These are phyloP conservation scores for Pangasius krempfi DNA, from an alignment of 2,797 vertebrate species.

Conservation along the genomic window DNA sequence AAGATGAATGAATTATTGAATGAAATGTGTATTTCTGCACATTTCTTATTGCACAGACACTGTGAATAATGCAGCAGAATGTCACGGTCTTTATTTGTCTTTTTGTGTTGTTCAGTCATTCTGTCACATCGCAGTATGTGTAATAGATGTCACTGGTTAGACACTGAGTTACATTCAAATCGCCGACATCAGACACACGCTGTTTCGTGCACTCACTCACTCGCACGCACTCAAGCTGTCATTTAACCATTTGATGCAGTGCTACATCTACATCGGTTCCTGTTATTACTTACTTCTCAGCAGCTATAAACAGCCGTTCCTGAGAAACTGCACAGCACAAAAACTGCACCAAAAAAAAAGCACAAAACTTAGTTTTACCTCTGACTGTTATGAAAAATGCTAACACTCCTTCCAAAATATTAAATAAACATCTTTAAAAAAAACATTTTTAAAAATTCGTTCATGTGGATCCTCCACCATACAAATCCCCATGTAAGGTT, in stretches of 20 bases:
- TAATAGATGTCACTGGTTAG: slow-evolving; percentile 32
- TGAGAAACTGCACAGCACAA: not conserved
- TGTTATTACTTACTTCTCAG: not conserved
- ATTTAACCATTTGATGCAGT: slow-evolving; percentile 19
- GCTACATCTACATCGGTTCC: not conserved
- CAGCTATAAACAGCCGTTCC: not conserved
- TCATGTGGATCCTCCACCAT: not conserved
- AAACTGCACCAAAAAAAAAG: no score
- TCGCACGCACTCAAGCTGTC: slow-evolving; percentile 9
- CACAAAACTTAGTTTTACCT: no score
- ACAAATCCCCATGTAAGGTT: not conserved
- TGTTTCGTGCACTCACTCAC: not conserved
- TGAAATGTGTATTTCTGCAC: slow-evolving; percentile 10
- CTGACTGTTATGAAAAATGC: not conserved
- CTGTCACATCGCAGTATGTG: slow-evolving; percentile 9
- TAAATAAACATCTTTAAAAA: not conserved
- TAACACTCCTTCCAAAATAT: not conserved
- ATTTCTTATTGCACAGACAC: not conserved
- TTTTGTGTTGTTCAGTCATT: slow-evolving; percentile 28
- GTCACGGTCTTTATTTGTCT: slow-evolving; percentile 32
- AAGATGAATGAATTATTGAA: slow-evolving; percentile 31
- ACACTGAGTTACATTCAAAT: slow-evolving; percentile 11
- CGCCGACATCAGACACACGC: not conserved
- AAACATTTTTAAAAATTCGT: not conserved
- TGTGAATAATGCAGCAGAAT: slow-evolving; percentile 24